phyloP scores from a whole-genome alignment of 92 coral and sea anemone genomes.

The Zoanthus solanderi region DNA sequence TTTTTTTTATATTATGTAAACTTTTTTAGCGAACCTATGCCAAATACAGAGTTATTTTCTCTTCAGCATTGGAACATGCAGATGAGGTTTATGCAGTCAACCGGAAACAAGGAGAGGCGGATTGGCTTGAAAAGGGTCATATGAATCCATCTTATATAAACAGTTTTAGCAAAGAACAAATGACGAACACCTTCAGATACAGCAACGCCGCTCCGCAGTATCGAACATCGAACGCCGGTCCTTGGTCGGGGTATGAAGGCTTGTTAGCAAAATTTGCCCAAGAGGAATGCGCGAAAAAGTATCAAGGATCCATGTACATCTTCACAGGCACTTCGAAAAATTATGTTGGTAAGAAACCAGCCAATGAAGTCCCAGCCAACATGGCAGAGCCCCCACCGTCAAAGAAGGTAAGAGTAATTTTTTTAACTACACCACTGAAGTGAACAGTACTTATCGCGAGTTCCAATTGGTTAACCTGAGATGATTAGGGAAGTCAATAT shows the following conservation, averaged over 20 bases:
- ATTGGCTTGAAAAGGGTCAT: background rate
- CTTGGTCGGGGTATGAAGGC: background rate
- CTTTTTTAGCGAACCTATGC: no score
- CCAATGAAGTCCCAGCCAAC: background rate
- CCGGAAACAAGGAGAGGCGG: no score
- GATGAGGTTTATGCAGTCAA: background rate
- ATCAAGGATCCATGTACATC: background rate
- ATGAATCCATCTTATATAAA: constrained; percentile 22
- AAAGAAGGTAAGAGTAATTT: background rate
- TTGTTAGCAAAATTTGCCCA: background rate
- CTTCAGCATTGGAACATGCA: background rate
- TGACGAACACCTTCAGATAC: background rate
- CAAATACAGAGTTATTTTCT: background rate
- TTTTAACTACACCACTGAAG: no score
- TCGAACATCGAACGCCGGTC: background rate
- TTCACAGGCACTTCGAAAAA: background rate
- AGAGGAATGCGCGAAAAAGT: background rate
- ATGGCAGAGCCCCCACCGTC: background rate
- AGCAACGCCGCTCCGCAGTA: constrained; percentile 25
- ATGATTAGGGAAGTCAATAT: no score
- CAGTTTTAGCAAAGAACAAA: background rate
- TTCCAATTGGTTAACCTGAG: no score
- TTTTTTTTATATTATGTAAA: no score
- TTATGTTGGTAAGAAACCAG: background rate
- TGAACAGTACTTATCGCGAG: no score